Conservation (phyloP, 2,797 vertebrate genomes). For the Cyclopterus lumpus region DNA sequence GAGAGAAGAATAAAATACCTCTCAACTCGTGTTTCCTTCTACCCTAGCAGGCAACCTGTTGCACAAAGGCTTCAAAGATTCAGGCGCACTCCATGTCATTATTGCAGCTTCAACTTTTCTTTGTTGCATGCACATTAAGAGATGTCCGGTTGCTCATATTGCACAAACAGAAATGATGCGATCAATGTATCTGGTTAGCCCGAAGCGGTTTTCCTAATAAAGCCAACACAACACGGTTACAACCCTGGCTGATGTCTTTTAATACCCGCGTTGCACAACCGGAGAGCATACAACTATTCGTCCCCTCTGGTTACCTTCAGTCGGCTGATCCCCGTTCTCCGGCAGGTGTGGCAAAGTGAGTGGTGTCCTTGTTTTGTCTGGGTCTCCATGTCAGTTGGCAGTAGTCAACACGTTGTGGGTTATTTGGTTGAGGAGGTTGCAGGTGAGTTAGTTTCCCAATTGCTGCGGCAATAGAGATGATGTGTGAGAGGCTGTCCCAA, state of each 20-base stretch:
- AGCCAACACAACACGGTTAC: slow-evolving; percentile 8
- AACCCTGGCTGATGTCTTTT: slow-evolving; percentile 17
- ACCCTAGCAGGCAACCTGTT: slow-evolving; percentile 35
- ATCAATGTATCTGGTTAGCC: slow-evolving; percentile 33
- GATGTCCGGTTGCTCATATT: slow-evolving; percentile 31
- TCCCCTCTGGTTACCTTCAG: slow-evolving; percentile 85
- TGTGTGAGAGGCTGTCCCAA: slow-evolving; percentile 90
- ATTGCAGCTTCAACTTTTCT: slow-evolving; percentile 44
- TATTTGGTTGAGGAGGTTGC: slow-evolving; percentile 79
- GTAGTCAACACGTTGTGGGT: slow-evolving; percentile 63
- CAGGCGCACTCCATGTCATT: neutral
- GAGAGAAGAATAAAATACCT: slow-evolving; percentile 21
- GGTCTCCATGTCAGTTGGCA: slow-evolving; percentile 83
- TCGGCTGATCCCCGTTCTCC: slow-evolving; percentile 83
- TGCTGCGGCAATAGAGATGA: slow-evolving; percentile 79
- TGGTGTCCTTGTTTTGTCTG: slow-evolving; percentile 80
- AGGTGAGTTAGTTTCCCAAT: slow-evolving; percentile 85
- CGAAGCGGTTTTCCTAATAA: slow-evolving; percentile 12
- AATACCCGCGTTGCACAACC: slow-evolving; percentile 23
- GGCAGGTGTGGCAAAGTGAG: slow-evolving; percentile 85
- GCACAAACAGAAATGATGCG: slow-evolving; percentile 38
- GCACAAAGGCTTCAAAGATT: slow-evolving; percentile 26
- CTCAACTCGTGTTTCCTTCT: neutral
- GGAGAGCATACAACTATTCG: slow-evolving; percentile 20
- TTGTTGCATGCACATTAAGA: slow-evolving; percentile 39